Evolutionary conservation across 2,113 vertebrate species (phyloP), one percentile per base, ranked within the genome.

Genomic region (Varanus komodoensis): DNA sequence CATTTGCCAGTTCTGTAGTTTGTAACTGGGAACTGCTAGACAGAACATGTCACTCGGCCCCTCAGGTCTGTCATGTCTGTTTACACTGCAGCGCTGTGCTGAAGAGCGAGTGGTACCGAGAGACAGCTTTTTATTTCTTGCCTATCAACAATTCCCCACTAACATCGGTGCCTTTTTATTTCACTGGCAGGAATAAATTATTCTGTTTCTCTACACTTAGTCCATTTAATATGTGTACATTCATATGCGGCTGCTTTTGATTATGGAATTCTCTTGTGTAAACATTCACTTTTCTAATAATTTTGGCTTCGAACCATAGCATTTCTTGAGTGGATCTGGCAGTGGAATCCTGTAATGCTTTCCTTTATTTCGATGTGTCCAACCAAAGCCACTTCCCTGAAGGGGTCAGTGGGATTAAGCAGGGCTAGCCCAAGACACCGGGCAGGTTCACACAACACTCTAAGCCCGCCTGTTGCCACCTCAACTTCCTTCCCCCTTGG

Each of bases 21-120:
- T 87, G 85, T 77, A 87, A 61, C 54, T 61, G 48, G 71, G 11
- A 77, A 27, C 50, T 57, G 50, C 71, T 86, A 74, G 83, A 71
- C 69, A 86, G 84, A 44, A 34, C 69, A 54, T 21, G 38, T 8
- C 44, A 52, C 50, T 57, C 23, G 44, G 44, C 17, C 29, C 68
- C 67, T 67, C 25, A 50, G 12, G 64, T 50, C 64, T 85, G 83
- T 85, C 44, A 73, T 73, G 27, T 29, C n/a, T 48, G 83, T 85
- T 19, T 17, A 84, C 15, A 71, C 71, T 48, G 48, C 67, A 71
- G 67, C 38, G 29, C 67, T 52, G 17, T 64, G 68, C 48, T n/a
- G 48, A 21, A 86, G 84, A 48, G 12, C 15, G 29, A 27, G 12
- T 32, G 67, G 38, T 85, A 14, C 68, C 68, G 2, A 21, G 84